These are phyloP conservation scores for Columba livia DNA, from an alignment of 2,113 vertebrate genomes.

Conservation along the genomic window DNA sequence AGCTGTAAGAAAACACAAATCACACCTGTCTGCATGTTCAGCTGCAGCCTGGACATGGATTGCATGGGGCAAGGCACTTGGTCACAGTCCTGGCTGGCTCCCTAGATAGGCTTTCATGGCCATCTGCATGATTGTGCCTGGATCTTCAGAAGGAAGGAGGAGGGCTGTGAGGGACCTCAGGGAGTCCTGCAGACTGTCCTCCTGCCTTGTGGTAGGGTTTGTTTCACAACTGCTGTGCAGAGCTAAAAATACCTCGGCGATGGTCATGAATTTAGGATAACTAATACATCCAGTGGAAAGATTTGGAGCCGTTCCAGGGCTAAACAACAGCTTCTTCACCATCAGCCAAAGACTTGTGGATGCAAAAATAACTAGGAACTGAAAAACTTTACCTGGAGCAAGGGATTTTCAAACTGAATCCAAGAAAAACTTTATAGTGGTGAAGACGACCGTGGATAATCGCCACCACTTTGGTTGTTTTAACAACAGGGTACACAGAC, in stretches of 20 bases:
- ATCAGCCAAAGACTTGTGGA: constrained; percentile 35
- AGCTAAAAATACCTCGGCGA: constrained; percentile 41
- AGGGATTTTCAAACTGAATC: not conserved
- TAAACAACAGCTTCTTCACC: constrained; percentile 60
- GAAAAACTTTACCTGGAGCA: constrained; percentile 27
- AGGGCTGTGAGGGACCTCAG: not conserved
- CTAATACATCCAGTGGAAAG: constrained; percentile 42
- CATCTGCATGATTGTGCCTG: not conserved
- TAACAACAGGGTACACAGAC: constrained; percentile 37
- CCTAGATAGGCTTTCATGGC: not conserved
- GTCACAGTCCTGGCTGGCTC: not conserved
- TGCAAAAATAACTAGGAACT: constrained; percentile 48
- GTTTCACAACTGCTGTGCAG: not conserved
- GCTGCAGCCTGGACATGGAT: not conserved
- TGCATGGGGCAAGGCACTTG: not conserved
- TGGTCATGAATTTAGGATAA: constrained; percentile 45
- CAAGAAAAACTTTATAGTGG: constrained; percentile 6
- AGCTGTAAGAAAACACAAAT: not conserved
- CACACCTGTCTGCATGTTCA: rapidly evolving
- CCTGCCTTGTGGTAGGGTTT: not conserved
- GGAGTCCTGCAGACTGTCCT: not conserved
- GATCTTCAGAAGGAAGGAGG: not conserved
- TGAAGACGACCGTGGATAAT: not conserved
- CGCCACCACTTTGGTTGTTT: not conserved
- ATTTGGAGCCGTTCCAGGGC: not conserved